Percentiles rank a stretch among this genome's conserved stretches.
Evolutionary conservation across 1,140 invertebrate species (phyloP).

Genomic region (Melitaea cinxia): DNA sequence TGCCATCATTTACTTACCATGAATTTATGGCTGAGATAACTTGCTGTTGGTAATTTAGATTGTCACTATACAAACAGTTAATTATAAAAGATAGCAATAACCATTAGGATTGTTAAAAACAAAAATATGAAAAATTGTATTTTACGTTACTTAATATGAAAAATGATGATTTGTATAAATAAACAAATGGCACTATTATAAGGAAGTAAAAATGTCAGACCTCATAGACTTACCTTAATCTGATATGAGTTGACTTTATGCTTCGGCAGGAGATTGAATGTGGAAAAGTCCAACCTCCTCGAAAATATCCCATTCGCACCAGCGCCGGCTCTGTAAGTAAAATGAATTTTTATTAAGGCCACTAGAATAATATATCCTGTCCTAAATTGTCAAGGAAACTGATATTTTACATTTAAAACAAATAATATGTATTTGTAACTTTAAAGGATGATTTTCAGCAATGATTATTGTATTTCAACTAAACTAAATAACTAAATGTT

Average conservation of each 20-base stretch:
- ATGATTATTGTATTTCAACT: too few relatives aligned
- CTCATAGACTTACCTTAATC: conserved; percentile 91
- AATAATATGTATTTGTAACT: too few relatives aligned
- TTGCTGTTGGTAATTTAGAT: conserved; percentile 26
- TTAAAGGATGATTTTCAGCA: too few relatives aligned
- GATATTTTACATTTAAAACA: too few relatives aligned
- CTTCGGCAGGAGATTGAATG: conserved; percentile 95
- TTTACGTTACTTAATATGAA: not conserved
- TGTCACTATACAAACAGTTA: conserved; percentile 18
- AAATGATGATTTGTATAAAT: not conserved
- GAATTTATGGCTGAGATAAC: conserved; percentile 38
- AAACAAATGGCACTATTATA: too few relatives aligned
- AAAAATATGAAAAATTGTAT: too few relatives aligned
- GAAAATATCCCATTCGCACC: conserved; percentile 95
- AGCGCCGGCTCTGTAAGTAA: conserved; percentile 88
- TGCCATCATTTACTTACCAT: conserved; percentile 47
- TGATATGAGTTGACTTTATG: conserved; percentile 99
- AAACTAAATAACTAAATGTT: too few relatives aligned
- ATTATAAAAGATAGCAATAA: conserved; percentile 3
- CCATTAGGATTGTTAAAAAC: too few relatives aligned
- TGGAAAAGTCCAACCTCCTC: conserved; percentile 95
- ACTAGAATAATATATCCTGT: not conserved
- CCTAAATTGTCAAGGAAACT: too few relatives aligned
- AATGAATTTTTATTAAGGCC: not conserved
- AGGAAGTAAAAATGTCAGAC: not conserved